These are phyloP conservation scores for Mesoclemmys tuberculata DNA, from an alignment of 2,113 vertebrate genomes.

Conservation along the genomic window DNA sequence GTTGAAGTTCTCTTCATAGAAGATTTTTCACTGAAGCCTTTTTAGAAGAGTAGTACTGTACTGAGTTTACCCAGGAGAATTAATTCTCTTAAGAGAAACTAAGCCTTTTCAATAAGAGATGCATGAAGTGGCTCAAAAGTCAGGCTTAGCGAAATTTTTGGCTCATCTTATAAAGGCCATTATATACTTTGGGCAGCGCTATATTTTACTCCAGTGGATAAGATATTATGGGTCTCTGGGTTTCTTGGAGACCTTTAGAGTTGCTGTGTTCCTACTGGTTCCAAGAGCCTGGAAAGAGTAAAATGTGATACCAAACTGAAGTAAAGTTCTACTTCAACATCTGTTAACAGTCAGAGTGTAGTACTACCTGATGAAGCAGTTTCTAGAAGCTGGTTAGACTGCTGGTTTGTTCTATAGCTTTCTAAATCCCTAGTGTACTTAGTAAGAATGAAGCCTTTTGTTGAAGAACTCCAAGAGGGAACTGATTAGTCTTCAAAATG, in stretches of 20 bases:
- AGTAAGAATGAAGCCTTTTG: background rate
- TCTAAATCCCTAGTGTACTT: background rate
- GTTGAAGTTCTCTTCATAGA: background rate
- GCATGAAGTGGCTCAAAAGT: background rate
- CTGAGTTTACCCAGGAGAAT: background rate
- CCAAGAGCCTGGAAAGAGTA: background rate
- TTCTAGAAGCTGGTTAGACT: background rate
- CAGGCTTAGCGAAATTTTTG: background rate
- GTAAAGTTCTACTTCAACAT: background rate
- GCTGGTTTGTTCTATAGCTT: background rate
- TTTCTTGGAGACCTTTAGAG: background rate
- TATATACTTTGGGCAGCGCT: background rate
- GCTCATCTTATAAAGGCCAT: background rate
- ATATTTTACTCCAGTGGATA: background rate
- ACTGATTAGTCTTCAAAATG: background rate
- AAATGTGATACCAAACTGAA: background rate
- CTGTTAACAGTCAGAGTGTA: no score
- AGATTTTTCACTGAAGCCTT: background rate
- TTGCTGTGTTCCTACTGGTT: background rate
- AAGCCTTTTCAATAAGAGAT: background rate
- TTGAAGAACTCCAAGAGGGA: background rate
- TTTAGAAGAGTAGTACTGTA: background rate
- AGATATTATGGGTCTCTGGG: background rate
- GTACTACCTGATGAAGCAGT: background rate
- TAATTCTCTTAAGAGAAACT: background rate